Conservation (phyloP, 2,797 vertebrate genomes). For the Miichthys miiuy region DNA sequence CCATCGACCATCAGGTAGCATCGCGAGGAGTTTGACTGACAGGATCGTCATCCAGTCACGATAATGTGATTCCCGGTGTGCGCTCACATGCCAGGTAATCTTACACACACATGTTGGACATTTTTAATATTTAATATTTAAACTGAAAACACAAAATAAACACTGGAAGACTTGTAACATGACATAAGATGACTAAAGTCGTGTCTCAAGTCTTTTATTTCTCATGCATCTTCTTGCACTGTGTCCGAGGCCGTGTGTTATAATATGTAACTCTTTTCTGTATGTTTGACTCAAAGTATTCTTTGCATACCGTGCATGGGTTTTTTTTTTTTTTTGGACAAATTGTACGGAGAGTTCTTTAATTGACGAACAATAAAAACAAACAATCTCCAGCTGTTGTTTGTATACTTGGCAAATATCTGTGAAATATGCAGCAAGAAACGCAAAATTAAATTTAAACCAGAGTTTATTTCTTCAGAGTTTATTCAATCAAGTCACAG, state of each 20-base stretch:
- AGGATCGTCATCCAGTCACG: too few relatives aligned
- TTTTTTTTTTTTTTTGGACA: conserved; percentile 25
- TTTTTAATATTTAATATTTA: too few relatives aligned
- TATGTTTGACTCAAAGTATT: conserved; percentile 4
- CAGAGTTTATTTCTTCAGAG: conserved; percentile 31
- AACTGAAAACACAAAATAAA: too few relatives aligned
- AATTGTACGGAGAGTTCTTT: conserved; percentile 20
- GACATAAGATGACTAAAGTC: too few relatives aligned
- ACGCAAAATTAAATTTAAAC: conserved; percentile 20
- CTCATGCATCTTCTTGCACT: too few relatives aligned
- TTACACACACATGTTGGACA: too few relatives aligned
- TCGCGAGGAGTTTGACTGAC: too few relatives aligned
- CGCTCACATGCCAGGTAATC: too few relatives aligned
- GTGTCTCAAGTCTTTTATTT: too few relatives aligned
- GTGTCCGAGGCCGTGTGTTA: not conserved
- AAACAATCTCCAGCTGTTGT: conserved; percentile 56
- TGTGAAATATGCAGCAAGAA: conserved; percentile 31
- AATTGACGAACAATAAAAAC: conserved; percentile 50
- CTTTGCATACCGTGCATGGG: not conserved
- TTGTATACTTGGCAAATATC: conserved; percentile 48
- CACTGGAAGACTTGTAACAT: too few relatives aligned
- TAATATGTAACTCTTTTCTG: not conserved
- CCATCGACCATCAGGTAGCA: too few relatives aligned
- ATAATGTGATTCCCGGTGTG: too few relatives aligned
- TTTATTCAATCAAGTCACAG: conserved; percentile 47